phyloP scores from a whole-genome alignment of 2,888 invertebrate genomes.

The Spialia ferax region DNA sequence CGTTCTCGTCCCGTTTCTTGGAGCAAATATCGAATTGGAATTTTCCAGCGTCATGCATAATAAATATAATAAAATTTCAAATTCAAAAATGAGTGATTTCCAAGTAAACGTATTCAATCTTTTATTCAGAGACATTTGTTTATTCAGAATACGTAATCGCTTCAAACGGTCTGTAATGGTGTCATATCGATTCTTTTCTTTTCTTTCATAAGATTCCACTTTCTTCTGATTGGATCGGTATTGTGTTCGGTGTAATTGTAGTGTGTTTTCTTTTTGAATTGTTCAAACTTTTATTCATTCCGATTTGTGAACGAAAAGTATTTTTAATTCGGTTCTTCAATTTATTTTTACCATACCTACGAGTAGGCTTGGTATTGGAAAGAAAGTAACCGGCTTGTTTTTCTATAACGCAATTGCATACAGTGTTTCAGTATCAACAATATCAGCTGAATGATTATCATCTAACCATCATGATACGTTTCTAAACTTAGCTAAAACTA shows the following conservation, averaged over 20 bases:
- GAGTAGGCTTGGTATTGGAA: too few species aligned
- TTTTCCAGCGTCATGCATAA: slow-evolving; percentile 26
- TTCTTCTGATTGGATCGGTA: slow-evolving; percentile 22
- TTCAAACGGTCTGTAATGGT: slow-evolving; percentile 20
- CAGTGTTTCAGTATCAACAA: too few species aligned
- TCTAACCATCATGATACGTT: too few species aligned
- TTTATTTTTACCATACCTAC: too few species aligned
- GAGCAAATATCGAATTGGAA: slow-evolving; percentile 21
- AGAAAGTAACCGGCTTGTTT: too few species aligned
- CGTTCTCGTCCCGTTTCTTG: not conserved
- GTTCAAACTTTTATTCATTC: not conserved
- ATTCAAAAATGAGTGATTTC: slow-evolving; percentile 39
- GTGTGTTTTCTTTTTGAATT: not conserved
- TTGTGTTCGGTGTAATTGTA: slow-evolving; percentile 2
- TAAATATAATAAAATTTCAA: slow-evolving; percentile 36
- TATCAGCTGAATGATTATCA: too few species aligned
- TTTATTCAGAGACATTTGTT: slow-evolving; percentile 40
- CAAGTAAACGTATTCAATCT: slow-evolving; percentile 36
- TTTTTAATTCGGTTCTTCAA: not conserved
- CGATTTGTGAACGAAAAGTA: not conserved
- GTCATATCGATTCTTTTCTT: slow-evolving; percentile 20
- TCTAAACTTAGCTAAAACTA: too few species aligned
- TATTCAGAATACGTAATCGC: slow-evolving; percentile 38
- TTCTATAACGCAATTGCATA: too few species aligned
- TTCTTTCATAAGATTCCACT: not conserved